Conservation (phyloP, 2,113 vertebrate species). For the Cyanoliseus patagonus region DNA sequence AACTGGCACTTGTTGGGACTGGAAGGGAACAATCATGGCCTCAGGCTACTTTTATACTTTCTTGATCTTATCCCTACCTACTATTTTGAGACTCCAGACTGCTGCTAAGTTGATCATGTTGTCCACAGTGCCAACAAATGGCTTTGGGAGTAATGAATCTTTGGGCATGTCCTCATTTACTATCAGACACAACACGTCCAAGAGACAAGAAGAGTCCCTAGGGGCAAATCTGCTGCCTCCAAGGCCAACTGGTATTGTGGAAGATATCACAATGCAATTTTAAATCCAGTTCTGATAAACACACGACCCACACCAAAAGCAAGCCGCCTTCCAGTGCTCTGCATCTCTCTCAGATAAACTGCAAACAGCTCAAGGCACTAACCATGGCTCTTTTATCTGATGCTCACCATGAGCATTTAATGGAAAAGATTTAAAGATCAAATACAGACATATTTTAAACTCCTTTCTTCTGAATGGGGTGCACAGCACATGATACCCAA, state of each 20-base stretch:
- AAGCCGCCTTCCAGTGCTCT: not conserved
- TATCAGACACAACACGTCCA: not conserved
- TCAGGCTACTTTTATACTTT: not conserved
- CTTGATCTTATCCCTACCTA: slow-evolving; percentile 14
- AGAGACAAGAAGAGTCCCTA: not conserved
- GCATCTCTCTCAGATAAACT: not conserved
- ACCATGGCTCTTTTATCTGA: not conserved
- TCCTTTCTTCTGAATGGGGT: not conserved
- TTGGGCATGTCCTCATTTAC: not conserved
- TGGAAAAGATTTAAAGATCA: not conserved
- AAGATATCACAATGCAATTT: not conserved
- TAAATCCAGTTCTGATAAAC: not conserved
- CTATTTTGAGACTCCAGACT: slow-evolving; percentile 26
- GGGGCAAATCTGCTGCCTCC: not conserved
- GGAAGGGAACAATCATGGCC: not conserved
- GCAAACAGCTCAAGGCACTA: not conserved
- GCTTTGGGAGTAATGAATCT: not conserved
- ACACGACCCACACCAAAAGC: not conserved
- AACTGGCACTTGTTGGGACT: not conserved
- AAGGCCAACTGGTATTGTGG: not conserved
- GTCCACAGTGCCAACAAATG: not conserved
- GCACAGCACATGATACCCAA: not conserved
- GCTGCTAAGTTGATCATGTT: slow-evolving; percentile 4
- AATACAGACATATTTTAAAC: not conserved
- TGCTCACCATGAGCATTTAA: not conserved